These are phyloP conservation scores for Pseudomyrmex flavicornis DNA, from an alignment of 1,140 invertebrate species.

Conservation along the genomic window DNA sequence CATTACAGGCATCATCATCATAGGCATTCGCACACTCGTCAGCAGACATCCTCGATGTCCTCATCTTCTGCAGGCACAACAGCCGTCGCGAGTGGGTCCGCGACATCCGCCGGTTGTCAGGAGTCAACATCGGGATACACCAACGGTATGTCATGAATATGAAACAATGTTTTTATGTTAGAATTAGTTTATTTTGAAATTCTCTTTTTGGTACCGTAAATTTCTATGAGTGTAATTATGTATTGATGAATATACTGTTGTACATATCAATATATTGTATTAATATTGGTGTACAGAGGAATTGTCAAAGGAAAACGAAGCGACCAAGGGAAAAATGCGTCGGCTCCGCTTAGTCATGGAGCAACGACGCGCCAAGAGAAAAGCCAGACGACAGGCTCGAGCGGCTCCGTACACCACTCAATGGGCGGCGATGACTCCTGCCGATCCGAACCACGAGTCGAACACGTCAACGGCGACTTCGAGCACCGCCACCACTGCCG, in stretches of 20 bases:
- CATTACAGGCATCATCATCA: constrained; percentile 82
- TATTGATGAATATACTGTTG: no score
- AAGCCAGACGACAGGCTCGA: constrained; percentile 90
- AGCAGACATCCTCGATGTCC: constrained; percentile 71
- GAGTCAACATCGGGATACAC: constrained; percentile 71
- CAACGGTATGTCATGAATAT: constrained; percentile 56
- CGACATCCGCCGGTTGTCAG: constrained; percentile 62
- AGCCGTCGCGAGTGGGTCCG: constrained; percentile 64
- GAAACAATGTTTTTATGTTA: constrained; percentile 5
- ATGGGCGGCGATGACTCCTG: constrained; percentile 82
- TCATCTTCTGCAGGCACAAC: constrained; percentile 63
- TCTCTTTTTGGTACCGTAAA: no score
- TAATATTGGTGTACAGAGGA: constrained; percentile 77
- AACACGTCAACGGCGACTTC: constrained; percentile 73
- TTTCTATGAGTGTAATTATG: no score
- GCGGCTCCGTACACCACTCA: constrained; percentile 89
- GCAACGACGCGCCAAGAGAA: constrained; percentile 92
- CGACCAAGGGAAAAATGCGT: constrained; percentile 94
- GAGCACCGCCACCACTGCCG: constrained; percentile 58
- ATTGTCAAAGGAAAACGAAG: constrained; percentile 89
- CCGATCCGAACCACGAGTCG: constrained; percentile 77
- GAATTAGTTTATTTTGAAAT: no score
- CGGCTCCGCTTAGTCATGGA: constrained; percentile 95
- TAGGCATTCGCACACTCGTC: constrained; percentile 76
- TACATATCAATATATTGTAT: no score